These are phyloP conservation scores for Lagenorhynchus albirostris DNA, from an alignment of 2,113 vertebrate species.

Conservation along the genomic window DNA sequence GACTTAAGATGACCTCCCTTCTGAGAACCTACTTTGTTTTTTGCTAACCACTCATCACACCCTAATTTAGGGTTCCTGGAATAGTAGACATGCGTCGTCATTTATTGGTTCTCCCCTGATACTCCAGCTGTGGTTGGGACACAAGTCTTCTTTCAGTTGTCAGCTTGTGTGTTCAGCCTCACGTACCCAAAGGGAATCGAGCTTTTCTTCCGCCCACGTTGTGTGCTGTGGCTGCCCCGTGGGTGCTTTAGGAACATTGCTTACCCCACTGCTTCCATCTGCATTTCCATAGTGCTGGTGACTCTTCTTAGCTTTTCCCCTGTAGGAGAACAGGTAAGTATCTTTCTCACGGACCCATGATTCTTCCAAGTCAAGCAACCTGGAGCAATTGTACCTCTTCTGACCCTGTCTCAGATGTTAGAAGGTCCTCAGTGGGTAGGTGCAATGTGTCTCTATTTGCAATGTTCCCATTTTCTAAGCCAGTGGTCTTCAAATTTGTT, in stretches of 20 bases:
- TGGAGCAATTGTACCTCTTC: neutral
- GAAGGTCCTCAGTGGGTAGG: neutral
- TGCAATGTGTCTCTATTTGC: neutral
- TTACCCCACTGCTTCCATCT: neutral
- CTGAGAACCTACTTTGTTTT: neutral
- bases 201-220: neutral
- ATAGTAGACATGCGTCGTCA: neutral
- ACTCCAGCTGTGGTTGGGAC: neutral
- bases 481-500: neutral
- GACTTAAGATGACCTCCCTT: neutral
- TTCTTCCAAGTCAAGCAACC: neutral
- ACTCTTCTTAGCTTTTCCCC: neutral
- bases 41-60: neutral
- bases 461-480: neutral
- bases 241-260: too few relatives aligned
- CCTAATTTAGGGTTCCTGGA: neutral
- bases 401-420: neutral
- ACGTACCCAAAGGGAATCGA: neutral
- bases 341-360: neutral
- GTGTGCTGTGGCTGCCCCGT: accelerated
- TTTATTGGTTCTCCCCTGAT: neutral
- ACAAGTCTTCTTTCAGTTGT: neutral
- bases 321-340: neutral
- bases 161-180: neutral
- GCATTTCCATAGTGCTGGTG: neutral